Percentiles rank a stretch among this genome's conserved stretches.
Conservation (phyloP, 1,140 invertebrate species). For the Arctopsyche grandis region DNA sequence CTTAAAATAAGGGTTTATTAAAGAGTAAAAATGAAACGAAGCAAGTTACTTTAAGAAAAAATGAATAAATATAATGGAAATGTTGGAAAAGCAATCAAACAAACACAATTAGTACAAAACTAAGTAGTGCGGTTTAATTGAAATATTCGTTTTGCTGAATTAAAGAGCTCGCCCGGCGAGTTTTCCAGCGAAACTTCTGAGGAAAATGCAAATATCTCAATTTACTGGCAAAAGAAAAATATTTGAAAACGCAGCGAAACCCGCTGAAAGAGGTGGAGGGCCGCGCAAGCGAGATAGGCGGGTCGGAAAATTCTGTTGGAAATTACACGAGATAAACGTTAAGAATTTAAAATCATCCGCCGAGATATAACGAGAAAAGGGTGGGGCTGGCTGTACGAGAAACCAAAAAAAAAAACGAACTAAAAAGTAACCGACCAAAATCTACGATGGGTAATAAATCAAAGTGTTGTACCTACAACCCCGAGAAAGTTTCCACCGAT, state of each 20-base stretch:
- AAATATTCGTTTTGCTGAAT: slow-evolving; percentile 8
- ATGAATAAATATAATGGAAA: background rate
- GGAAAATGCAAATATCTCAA: slow-evolving; percentile 19
- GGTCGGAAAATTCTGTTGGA: background rate
- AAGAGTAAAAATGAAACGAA: too few species aligned
- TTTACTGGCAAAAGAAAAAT: background rate
- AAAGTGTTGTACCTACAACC: slow-evolving; percentile 18
- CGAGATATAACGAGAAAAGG: slow-evolving; percentile 24
- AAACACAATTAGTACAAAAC: background rate
- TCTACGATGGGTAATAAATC: slow-evolving; percentile 26
- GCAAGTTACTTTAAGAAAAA: too few species aligned
- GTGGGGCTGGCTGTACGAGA: background rate
- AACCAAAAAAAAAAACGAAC: background rate
- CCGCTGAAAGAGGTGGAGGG: background rate
- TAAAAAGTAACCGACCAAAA: background rate
- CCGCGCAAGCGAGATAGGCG: background rate
- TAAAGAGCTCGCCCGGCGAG: background rate
- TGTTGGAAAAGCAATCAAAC: background rate
- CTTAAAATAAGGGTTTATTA: too few species aligned
- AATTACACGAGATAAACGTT: slow-evolving; percentile 30
- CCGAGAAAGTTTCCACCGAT: slow-evolving; percentile 33
- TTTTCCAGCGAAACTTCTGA: background rate
- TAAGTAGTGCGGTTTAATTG: slow-evolving; percentile 16
- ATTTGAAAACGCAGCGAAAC: slow-evolving; percentile 14
- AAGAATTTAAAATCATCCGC: slow-evolving; percentile 24